phyloP scores from a whole-genome alignment of 1,140 invertebrate species.

The Lepidurus arcticus region DNA sequence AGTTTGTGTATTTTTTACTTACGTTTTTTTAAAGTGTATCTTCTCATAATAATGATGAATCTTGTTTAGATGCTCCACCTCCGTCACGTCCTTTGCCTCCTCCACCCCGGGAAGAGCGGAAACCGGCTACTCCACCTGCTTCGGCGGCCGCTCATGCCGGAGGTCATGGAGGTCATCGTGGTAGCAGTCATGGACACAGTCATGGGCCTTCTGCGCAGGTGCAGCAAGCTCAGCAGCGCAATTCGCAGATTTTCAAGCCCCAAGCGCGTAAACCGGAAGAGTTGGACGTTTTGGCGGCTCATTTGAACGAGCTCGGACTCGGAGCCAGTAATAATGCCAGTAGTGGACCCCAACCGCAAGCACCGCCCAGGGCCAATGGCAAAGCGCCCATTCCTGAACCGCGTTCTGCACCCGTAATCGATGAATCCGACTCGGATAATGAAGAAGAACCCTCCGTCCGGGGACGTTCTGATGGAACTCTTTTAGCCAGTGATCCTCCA shows the following conservation, averaged over 20 bases:
- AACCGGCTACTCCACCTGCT: conserved; percentile 53
- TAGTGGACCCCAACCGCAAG: conserved; percentile 32
- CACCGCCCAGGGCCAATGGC: conserved; percentile 32
- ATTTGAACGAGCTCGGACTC: conserved; percentile 83
- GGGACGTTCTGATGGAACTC: conserved; percentile 79
- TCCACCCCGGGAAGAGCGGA: conserved; percentile 65
- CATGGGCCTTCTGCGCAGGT: conserved; percentile 40
- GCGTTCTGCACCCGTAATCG: conserved; percentile 25
- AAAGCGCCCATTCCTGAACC: conserved; percentile 31
- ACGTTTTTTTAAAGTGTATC: background rate
- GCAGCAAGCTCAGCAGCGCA: conserved; percentile 62
- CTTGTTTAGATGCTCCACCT: conserved; percentile 54
- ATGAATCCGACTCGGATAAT: conserved; percentile 46
- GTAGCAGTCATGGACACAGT: conserved; percentile 37
- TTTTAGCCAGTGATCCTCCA: conserved; percentile 90
- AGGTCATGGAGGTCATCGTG: background rate
- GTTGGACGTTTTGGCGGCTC: conserved; percentile 84
- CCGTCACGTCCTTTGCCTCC: conserved; percentile 74
- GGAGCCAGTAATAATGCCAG: conserved; percentile 39
- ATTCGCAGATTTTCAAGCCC: conserved; percentile 75
- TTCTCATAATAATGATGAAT: background rate
- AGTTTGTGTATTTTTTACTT: conserved; percentile 14
- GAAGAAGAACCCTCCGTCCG: conserved; percentile 49
- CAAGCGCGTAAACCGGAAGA: conserved; percentile 80
- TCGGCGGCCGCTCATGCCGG: conserved; percentile 43